phyloP scores from a whole-genome alignment of 2,113 vertebrate genomes.

The Cavia porcellus region DNA sequence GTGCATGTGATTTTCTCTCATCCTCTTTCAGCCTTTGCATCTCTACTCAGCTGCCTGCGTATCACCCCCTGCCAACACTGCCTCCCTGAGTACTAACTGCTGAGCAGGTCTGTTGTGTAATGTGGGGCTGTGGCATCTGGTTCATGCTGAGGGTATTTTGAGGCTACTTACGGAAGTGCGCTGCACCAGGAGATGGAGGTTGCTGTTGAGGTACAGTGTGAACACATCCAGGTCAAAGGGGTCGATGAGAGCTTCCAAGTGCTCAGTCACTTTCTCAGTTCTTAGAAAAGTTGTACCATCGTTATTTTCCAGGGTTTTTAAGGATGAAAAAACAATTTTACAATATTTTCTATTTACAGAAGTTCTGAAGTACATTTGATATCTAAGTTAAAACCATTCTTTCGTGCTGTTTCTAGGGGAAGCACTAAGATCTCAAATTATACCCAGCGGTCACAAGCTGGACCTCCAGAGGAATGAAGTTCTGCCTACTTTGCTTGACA shows the following conservation, averaged over 20 bases:
- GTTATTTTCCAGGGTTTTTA: background rate
- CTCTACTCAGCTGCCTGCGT: background rate
- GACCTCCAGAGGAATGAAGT: background rate
- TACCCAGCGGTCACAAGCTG: background rate
- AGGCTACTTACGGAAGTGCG: conserved; percentile 91
- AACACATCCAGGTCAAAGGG: conserved; percentile 99
- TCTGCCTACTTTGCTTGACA: too few relatives aligned
- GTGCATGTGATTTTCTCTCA: background rate
- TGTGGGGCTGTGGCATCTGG: background rate
- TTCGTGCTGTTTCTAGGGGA: background rate
- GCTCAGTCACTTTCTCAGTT: conserved; percentile 91
- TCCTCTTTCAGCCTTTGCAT: background rate
- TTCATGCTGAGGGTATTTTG: rapidly evolving
- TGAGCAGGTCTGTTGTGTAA: background rate
- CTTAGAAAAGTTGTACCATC: conserved; percentile 83
- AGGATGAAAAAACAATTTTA: background rate
- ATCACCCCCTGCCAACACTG: background rate
- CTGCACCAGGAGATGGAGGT: conserved; percentile 94
- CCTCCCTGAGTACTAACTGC: too few relatives aligned
- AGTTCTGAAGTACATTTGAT: background rate
- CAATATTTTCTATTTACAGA: background rate
- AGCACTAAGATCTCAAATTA: background rate
- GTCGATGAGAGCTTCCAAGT: conserved; percentile 95
- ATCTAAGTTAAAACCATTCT: background rate
- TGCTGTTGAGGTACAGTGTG: conserved; percentile 92